phyloP scores from a whole-genome alignment of 2,888 invertebrate genomes.

The Cosmorhoe ocellata region DNA sequence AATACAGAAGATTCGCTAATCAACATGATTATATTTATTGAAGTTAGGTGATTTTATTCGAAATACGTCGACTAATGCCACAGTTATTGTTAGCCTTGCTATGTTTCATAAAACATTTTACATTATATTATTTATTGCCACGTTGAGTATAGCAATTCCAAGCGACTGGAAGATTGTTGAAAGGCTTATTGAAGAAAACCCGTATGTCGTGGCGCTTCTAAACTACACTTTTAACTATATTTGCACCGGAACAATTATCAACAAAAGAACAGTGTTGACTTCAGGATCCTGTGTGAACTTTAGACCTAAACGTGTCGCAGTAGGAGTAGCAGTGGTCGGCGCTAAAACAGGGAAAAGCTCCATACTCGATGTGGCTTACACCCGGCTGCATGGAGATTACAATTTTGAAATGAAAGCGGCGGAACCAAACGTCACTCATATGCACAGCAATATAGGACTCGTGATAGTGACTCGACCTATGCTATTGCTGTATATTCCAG shows the following conservation, averaged over 20 bases:
- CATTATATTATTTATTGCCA: slow-evolving; percentile 30
- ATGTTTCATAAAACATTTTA: slow-evolving; percentile 46
- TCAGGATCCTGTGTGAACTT: slow-evolving; percentile 54
- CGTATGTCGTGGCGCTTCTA: slow-evolving; percentile 59
- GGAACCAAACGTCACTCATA: slow-evolving; percentile 44
- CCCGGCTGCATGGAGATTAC: slow-evolving; percentile 52
- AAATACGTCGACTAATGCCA: slow-evolving; percentile 21
- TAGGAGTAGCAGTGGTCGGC: slow-evolving; percentile 48
- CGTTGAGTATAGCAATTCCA: slow-evolving; percentile 25
- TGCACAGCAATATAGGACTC: slow-evolving; percentile 63
- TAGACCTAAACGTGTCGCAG: slow-evolving; percentile 47
- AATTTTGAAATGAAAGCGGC: slow-evolving; percentile 40
- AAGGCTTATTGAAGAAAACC: slow-evolving; percentile 55
- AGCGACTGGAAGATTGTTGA: slow-evolving; percentile 51
- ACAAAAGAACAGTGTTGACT: slow-evolving; percentile 53
- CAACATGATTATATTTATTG: not conserved
- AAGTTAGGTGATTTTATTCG: slow-evolving; percentile 7
- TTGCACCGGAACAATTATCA: slow-evolving; percentile 60
- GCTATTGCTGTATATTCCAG: slow-evolving; percentile 43
- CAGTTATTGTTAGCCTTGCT: slow-evolving; percentile 32
- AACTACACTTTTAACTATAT: slow-evolving; percentile 44
- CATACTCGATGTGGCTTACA: slow-evolving; percentile 45
- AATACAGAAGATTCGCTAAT: slow-evolving; percentile 1
- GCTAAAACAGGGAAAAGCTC: slow-evolving; percentile 37
- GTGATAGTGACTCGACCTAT: slow-evolving; percentile 46